Evolutionary conservation across 1,140 invertebrate species (phyloP).

Genomic region (Daktulosphaira vitifoliae): DNA sequence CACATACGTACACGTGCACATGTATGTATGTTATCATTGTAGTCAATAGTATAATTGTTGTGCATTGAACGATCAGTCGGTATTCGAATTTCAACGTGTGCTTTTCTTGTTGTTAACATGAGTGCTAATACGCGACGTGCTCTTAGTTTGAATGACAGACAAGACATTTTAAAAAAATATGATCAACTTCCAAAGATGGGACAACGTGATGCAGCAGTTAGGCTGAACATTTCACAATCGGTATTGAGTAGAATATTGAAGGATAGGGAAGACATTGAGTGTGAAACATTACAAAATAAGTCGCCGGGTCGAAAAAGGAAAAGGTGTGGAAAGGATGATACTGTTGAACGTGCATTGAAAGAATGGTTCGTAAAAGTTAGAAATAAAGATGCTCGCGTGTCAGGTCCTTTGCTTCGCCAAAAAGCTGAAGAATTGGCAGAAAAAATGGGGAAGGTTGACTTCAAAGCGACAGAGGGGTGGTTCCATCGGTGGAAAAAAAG

Average conservation of each 20-base stretch:
- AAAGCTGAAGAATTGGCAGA: not conserved
- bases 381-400: conserved; percentile 33
- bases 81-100: not conserved
- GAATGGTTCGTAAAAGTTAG: not conserved
- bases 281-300: not conserved
- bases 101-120: not conserved
- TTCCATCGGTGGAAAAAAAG: not conserved
- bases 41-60: too few relatives aligned
- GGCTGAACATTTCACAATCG: not conserved
- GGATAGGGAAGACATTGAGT: not conserved
- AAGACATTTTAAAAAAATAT: not conserved
- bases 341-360: conserved; percentile 38
- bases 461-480: not conserved
- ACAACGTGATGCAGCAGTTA: not conserved
- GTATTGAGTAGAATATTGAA: conserved; percentile 1
- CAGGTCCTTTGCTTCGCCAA: not conserved
- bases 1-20: not conserved
- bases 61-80: not conserved
- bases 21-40: too few relatives aligned
- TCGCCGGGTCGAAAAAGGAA: not conserved
- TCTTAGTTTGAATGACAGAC: conserved; percentile 4
- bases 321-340: conserved; percentile 34
- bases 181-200: not conserved
- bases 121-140: conserved; percentile 1
- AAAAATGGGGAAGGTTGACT: not conserved